Evolutionary conservation across 2,113 vertebrate species (phyloP), one percentile per base, ranked within the genome.

Genomic region (Poecilia latipinna): DNA sequence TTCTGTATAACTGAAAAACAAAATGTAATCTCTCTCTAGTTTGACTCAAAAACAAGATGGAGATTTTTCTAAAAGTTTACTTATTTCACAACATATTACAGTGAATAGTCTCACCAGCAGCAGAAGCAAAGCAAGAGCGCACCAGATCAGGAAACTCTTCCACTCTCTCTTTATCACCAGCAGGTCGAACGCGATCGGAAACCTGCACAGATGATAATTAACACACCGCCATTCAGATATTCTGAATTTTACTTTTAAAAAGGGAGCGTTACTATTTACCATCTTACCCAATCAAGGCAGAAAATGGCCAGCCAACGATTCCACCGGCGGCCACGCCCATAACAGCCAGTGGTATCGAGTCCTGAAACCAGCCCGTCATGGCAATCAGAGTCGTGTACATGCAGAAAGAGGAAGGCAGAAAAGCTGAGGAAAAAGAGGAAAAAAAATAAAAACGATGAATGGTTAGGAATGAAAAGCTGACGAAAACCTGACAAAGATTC

Each of bases 331-430:
- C 97, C 80, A 97, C 94, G 0, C 96, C 97, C 73, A 96, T 86
- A 65, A 99, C 93, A 1, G 98, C 97, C 70, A 99, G 81, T 0
- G 95, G 94, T 7, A 95, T 92, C 7, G 92, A 96, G 84, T 98
- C 97, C 95, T 97, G 97, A 73, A 97, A 99, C 98, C 98, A 99
- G 62, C 98, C 97, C 0, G 98, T 98, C 96, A 98, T 96, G 67
- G 98, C 97, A 35, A 99, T 80, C 88, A 98, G 63, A 0, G 97
- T 99, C 10, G 95, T 97, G 33, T 98, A 99, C 98, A 99, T 99
- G 82, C 98, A 99, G 94, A 99, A 99, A 33, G 95, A 97, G 76
- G 97, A 98, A 7, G 98, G 98, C 13, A 99, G 95, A 85, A 97
- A 98, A 13, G 98, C 98, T 99, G 92, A 6, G 17, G 75, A 64